phyloP scores from a whole-genome alignment of 2,113 vertebrate genomes.

The Scytalopus superciliaris region DNA sequence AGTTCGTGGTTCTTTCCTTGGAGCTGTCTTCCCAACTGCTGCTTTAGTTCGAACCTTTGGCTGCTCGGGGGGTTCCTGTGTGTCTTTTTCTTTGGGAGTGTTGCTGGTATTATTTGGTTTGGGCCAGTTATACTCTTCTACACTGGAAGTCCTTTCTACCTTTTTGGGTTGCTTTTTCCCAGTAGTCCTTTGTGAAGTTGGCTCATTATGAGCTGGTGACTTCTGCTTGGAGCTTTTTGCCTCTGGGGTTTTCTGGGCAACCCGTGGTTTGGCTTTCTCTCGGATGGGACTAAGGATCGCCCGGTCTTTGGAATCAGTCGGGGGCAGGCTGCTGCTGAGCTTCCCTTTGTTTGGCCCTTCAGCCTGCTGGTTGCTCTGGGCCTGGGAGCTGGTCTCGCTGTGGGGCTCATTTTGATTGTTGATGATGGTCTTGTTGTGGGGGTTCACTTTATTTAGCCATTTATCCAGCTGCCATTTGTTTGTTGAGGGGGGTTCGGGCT shows the following conservation, averaged over 20 bases:
- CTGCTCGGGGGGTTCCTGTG: conserved; percentile 79
- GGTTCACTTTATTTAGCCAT: conserved; percentile 96
- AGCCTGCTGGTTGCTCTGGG: conserved; percentile 71
- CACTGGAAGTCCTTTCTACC: conserved; percentile 84
- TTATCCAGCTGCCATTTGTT: conserved; percentile 97
- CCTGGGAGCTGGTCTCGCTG: conserved; percentile 72
- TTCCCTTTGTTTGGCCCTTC: conserved; percentile 83
- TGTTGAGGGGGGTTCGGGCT: conserved; percentile 91
- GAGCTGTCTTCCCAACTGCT: conserved; percentile 85
- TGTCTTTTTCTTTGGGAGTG: conserved; percentile 90
- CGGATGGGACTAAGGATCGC: conserved; percentile 79
- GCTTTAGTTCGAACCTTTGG: conserved; percentile 86
- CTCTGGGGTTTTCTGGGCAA: conserved; percentile 85
- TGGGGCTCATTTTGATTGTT: conserved; percentile 86
- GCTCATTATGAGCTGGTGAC: conserved; percentile 83
- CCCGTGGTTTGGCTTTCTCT: conserved; percentile 89
- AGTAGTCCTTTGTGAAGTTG: conserved; percentile 81
- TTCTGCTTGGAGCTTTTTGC: conserved; percentile 88
- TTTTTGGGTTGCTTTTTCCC: conserved; percentile 92
- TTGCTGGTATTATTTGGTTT: conserved; percentile 85
- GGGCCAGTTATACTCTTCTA: conserved; percentile 86
- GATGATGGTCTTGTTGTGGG: conserved; percentile 91
- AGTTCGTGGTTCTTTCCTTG: conserved; percentile 90
- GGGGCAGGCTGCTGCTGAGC: conserved; percentile 67
- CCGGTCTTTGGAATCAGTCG: conserved; percentile 78